Evolutionary conservation across 2,113 vertebrate genomes (phyloP), one percentile per base, ranked within the genome.

Genomic region (Acrocephalus arundinaceus): DNA sequence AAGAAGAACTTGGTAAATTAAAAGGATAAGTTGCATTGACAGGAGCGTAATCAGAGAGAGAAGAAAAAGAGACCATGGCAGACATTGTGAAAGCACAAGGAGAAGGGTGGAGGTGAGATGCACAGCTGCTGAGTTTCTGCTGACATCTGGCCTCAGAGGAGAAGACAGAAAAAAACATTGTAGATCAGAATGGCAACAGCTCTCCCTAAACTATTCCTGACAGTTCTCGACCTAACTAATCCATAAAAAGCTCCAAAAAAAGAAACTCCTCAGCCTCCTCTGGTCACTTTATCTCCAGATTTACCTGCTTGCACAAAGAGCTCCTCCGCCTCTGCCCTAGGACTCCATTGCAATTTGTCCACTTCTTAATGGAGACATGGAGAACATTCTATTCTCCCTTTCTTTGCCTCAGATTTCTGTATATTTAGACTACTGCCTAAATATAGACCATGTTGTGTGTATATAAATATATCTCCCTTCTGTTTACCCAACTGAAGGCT

Each of bases 131-230:
- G 68, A 74, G 39, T 92, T 81, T 90, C 86, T 87, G 61, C 68
- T 94, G 83, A 68, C 79, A 68, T 90, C 82, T 89, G 92, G 67
- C 84, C 84, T 77, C 43, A 43, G 30, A 86, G 90, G 35, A 91
- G 83, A 86, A 95, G 65, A 63, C 39, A 80, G 55, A 74, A 97
- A 71, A 88, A 83, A 92, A 16, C 35, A 55, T 16, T 71, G 48
- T 81, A 67, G 63, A 81, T 89, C 83, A 86, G 48, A 80, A 83
- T 13, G 33, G 63, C 18, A 92, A 88, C 43, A 48, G 33, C 63
- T 84, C 72, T 74, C 27, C 35, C 48, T 67, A 31, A 96, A 73
- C 48, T 58, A 13, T n/a, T 92, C 48, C 48, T 81, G 90, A 90
- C 68, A 93, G 59, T 18, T 71, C 66, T 68, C 21, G 17, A 3